Evolutionary conservation across 1,140 invertebrate species (phyloP).

Genomic region (Latrodectus geometricus): DNA sequence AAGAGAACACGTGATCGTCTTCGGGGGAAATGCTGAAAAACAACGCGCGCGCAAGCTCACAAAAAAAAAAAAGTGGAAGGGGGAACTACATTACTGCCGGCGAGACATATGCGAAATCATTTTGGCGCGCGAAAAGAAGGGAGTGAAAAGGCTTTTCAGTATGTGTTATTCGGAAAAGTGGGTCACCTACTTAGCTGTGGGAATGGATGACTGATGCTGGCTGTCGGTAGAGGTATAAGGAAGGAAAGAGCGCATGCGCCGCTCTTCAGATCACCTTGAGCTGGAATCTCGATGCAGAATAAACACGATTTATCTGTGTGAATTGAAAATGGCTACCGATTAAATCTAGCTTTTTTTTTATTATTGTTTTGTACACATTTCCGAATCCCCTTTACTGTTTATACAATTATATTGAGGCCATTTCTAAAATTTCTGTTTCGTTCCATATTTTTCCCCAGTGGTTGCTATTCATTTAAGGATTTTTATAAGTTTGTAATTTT

Average conservation of each 20-base stretch:
- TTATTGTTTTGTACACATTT: not conserved
- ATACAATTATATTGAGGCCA: conserved; percentile 1
- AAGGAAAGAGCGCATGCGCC: conserved; percentile 18
- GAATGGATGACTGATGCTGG: conserved; percentile 53
- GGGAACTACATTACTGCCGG: conserved; percentile 26
- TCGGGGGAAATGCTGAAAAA: not conserved
- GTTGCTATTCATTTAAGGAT: too few species aligned
- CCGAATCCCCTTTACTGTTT: not conserved
- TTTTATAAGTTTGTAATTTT: too few species aligned
- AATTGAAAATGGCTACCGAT: conserved; percentile 47
- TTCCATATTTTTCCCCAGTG: too few species aligned
- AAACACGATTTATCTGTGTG: conserved; percentile 51
- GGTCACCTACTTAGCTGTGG: conserved; percentile 52
- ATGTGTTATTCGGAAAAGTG: conserved; percentile 18
- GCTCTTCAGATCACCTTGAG: conserved; percentile 36
- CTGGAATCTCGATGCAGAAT: conserved; percentile 43
- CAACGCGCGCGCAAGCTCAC: not conserved
- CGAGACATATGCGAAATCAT: conserved; percentile 2
- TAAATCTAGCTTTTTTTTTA: conserved; percentile 6
- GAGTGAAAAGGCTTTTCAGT: conserved; percentile 10
- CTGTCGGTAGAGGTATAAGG: conserved; percentile 41
- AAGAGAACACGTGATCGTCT: conserved; percentile 7
- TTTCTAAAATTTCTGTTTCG: not conserved
- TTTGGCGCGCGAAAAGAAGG: conserved; percentile 16
- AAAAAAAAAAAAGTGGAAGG: not conserved